Conservation (phyloP, 1,140 invertebrate species). For the Zaprionus vittiger region DNA sequence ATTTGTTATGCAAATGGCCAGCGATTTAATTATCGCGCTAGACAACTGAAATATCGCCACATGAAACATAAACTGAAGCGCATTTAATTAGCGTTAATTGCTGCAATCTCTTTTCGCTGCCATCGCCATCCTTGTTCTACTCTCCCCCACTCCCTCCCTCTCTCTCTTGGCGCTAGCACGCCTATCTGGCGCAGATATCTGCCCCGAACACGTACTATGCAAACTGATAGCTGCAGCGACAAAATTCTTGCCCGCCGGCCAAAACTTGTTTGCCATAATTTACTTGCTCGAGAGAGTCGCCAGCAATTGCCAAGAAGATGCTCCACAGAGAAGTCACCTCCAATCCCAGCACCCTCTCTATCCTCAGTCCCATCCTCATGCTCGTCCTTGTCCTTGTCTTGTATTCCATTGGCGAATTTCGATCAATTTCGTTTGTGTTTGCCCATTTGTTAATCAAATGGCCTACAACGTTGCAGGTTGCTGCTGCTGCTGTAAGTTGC, state of each 20-base stretch:
- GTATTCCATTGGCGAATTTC: constrained; percentile 75
- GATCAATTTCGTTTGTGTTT: constrained; percentile 82
- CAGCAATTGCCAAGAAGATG: constrained; percentile 11
- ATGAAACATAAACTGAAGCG: constrained; percentile 83
- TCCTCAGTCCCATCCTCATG: constrained; percentile 24
- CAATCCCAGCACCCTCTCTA: not conserved
- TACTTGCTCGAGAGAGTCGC: constrained; percentile 61
- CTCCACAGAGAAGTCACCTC: not conserved
- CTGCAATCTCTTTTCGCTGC: constrained; percentile 69
- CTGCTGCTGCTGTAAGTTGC: constrained; percentile 27
- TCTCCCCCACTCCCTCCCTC: not conserved
- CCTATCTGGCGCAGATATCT: constrained; percentile 41
- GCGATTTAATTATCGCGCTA: constrained; percentile 82
- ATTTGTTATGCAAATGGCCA: constrained; percentile 81
- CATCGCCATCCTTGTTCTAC: not conserved
- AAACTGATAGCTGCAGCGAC: constrained; percentile 55
- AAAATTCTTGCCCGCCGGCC: constrained; percentile 81
- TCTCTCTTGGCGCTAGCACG: constrained; percentile 21
- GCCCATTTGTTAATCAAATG: constrained; percentile 82
- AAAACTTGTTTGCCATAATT: constrained; percentile 83
- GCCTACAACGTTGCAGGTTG: constrained; percentile 69
- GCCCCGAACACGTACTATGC: constrained; percentile 16
- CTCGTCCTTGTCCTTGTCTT: constrained; percentile 28
- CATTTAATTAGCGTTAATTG: constrained; percentile 83
- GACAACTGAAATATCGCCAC: constrained; percentile 82